phyloP scores from a whole-genome alignment of 2,888 invertebrate genomes.

The Merodon equestris region DNA sequence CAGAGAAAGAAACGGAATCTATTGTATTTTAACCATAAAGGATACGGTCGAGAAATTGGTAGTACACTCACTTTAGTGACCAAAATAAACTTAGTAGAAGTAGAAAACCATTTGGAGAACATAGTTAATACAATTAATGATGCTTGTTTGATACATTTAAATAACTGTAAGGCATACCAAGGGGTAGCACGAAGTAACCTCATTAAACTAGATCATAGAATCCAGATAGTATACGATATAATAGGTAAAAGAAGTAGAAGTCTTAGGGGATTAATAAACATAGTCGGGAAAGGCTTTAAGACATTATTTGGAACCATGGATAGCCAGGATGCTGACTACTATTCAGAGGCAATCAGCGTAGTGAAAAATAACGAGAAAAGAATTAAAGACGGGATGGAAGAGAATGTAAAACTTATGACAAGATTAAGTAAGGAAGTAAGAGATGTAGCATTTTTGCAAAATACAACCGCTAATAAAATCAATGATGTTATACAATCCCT shows the following conservation, averaged over 20 bases:
- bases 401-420: too few species aligned
- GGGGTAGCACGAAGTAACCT: constrained; percentile 3
- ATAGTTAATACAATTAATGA: constrained; percentile 12
- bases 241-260: too few species aligned
- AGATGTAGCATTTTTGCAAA: neutral
- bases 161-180: constrained; percentile 8
- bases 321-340: constrained; percentile 30
- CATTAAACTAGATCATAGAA: constrained; percentile 9
- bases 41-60: constrained; percentile 24
- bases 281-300: constrained; percentile 29
- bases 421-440: constrained; percentile 19
- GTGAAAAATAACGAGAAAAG: constrained; percentile 28
- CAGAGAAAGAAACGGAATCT: constrained; percentile 14
- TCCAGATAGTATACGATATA: constrained; percentile 16
- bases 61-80: constrained; percentile 20
- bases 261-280: constrained; percentile 16
- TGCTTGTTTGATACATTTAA: constrained; percentile 5
- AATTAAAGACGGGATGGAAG: too few species aligned
- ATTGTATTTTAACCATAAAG: too few species aligned
- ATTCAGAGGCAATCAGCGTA: constrained; percentile 2
- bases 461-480: constrained; percentile 10
- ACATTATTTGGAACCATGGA: too few species aligned
- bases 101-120: constrained; percentile 2
- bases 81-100: constrained; percentile 5
- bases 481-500: constrained; percentile 5